Base-by-base conservation (phyloP, 2,888 invertebrate genomes). In the Barypeithes pellucidus region DNA sequence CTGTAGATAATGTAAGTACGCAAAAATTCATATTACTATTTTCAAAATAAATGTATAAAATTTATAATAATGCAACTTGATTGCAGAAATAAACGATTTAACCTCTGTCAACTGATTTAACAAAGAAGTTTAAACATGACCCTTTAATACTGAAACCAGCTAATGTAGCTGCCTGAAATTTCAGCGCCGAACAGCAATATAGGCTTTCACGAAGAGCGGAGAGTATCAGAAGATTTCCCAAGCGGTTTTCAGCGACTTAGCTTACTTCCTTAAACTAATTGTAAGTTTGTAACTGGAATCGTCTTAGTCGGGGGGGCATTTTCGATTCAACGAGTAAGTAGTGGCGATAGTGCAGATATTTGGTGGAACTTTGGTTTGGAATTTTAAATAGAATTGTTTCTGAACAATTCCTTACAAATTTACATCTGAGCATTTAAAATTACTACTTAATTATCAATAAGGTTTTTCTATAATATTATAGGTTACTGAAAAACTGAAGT, bases 181-280 rank as follows among this genome's bases (percentile, higher is more conserved):
- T 54, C 18, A 43, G 59, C 41, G 57, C 14, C 39, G 67, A 57
- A 60, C 54, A 45, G 57, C 47, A 67, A 45, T 24, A 41, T 59
- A 52, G 52, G 52, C 52, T 29, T 52, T 52, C 14, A n/a, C n/a
- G 52, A 29, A 43, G 9, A 47, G 45, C 68, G 68, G 63, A 70
- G 79, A 73, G 81, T 79, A 80, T 81, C 79, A 77, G 78, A 80
- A 81, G 82, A 83, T 83, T 83, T 83, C 83, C 83, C 83, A 67
- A 75, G 81, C 78, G 82, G 81, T 77, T 81, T 79, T 39, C 59
- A 50, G 79, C 79, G 82, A 82, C 82, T 81, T 80, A 78, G 77
- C 79, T 78, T 75, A 77, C 81, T 81, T 81, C 79, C 81, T 79
- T 77, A 76, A 81, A 81, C 81, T 82, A 82, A 82, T 83, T 82